These are phyloP conservation scores for Drosophila nigromelanica DNA, from an alignment of 1,140 invertebrate genomes.

Conservation along the genomic window DNA sequence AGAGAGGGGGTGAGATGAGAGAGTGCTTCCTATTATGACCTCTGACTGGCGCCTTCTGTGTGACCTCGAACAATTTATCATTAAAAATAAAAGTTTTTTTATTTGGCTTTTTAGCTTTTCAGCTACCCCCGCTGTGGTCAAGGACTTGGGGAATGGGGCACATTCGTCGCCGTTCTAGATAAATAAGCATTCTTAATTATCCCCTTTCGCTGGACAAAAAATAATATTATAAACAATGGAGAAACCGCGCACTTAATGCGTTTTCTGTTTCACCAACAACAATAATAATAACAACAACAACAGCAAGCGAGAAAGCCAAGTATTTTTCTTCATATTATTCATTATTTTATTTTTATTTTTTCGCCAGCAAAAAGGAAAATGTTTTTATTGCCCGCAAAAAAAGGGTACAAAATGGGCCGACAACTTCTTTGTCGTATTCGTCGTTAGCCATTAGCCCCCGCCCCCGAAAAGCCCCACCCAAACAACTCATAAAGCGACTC, in stretches of 20 bases:
- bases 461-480: conserved; percentile 10
- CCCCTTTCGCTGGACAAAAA: conserved; percentile 54
- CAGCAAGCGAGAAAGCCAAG: conserved; percentile 39
- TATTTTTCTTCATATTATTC: conserved; percentile 82
- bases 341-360: conserved; percentile 64
- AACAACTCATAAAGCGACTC: conserved; percentile 49
- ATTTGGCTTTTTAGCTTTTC: conserved; percentile 45
- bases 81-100: conserved; percentile 68
- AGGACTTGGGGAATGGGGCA: conserved; percentile 28
- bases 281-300: conserved; percentile 15
- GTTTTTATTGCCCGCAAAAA: conserved; percentile 80
- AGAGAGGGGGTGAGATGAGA: background rate
- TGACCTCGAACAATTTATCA: conserved; percentile 40
- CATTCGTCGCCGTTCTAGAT: conserved; percentile 82
- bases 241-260: conserved; percentile 81
- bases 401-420: conserved; percentile 73
- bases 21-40: conserved; percentile 29
- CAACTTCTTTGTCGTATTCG: conserved; percentile 42
- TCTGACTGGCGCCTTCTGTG: conserved; percentile 61
- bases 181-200: conserved; percentile 83
- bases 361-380: conserved; percentile 62
- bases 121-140: conserved; percentile 62
- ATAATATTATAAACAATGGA: conserved; percentile 77
- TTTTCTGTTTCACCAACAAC: conserved; percentile 67
- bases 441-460: conserved; percentile 63